A percentile compares a stretch with the other conserved stretches of the same genome.
Evolutionary conservation across 2,797 vertebrate species (phyloP).

Genomic region (Onychomys torridus): DNA sequence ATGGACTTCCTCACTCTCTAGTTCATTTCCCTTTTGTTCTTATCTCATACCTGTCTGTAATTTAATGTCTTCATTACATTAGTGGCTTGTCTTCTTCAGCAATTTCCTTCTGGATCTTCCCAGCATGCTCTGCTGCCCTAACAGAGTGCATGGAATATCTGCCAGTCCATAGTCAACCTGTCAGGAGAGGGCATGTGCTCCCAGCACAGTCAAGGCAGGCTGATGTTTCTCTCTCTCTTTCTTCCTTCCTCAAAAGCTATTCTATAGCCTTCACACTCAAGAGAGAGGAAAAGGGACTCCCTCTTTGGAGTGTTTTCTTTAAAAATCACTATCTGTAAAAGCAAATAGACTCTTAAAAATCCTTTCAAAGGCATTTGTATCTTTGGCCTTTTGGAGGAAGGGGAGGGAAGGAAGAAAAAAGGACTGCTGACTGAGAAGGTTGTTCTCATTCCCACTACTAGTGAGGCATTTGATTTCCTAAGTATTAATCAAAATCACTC

Average conservation of each 20-base stretch:
- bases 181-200: background rate
- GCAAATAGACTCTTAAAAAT: constrained; percentile 14
- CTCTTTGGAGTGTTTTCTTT: constrained; percentile 12
- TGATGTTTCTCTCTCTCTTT: background rate
- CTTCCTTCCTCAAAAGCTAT: background rate
- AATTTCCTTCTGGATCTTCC: background rate
- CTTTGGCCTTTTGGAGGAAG: background rate
- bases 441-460: constrained; percentile 64
- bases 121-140: background rate
- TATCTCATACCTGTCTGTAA: background rate
- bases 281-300: background rate
- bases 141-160: background rate
- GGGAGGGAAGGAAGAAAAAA: background rate
- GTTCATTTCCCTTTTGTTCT: background rate
- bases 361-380: constrained; percentile 15
- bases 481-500: constrained; percentile 89
- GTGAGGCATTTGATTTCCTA: constrained; percentile 84
- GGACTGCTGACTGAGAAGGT: constrained; percentile 46
- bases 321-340: background rate
- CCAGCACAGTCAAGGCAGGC: background rate
- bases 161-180: background rate
- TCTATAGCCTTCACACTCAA: constrained; percentile 19
- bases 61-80: background rate
- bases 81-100: background rate
- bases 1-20: background rate